Conservation (phyloP, 2,888 invertebrate species). For the Eupithecia dodoneata region DNA sequence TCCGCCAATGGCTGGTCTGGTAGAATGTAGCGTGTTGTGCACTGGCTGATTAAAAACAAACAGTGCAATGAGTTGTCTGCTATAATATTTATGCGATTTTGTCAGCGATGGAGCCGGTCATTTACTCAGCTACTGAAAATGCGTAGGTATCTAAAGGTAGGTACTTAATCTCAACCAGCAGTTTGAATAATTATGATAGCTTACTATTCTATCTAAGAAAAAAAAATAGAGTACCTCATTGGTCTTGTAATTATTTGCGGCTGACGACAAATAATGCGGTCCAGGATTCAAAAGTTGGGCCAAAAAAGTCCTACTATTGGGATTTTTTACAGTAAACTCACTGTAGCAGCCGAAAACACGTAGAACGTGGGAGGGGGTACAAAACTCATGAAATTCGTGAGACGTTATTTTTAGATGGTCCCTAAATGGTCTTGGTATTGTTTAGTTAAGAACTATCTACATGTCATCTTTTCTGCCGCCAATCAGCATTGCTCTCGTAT, state of each 20-base stretch:
- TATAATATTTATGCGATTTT: slow-evolving; percentile 50
- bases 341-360: neutral
- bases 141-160: neutral
- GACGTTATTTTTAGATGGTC: too few relatives aligned
- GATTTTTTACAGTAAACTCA: neutral
- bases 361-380: too few relatives aligned
- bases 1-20: neutral
- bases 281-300: neutral
- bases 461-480: too few relatives aligned
- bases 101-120: slow-evolving; percentile 14
- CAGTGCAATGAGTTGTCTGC: slow-evolving; percentile 59
- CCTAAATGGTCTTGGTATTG: neutral
- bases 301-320: neutral
- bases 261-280: too few relatives aligned
- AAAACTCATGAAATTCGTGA: too few relatives aligned
- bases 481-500: neutral
- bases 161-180: neutral
- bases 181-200: neutral
- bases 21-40: slow-evolving; percentile 26
- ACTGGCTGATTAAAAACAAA: slow-evolving; percentile 76
- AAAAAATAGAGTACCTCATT: too few relatives aligned
- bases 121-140: neutral
- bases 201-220: neutral
- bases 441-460: too few relatives aligned
- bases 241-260: too few relatives aligned